These are phyloP conservation scores for Nephotettix cincticeps DNA, from an alignment of 1,140 invertebrate genomes.

Conservation along the genomic window DNA sequence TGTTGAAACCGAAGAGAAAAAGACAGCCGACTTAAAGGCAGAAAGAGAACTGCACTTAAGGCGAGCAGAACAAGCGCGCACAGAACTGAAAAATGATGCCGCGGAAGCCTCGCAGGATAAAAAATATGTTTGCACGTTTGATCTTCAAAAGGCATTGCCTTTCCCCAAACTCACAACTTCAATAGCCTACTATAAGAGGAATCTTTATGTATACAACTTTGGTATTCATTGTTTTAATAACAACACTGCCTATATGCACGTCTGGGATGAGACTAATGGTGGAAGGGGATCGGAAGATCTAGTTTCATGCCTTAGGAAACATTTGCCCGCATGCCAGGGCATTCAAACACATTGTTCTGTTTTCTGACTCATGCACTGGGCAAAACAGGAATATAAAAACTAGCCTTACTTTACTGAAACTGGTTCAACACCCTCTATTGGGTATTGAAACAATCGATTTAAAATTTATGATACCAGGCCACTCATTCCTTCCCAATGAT, in stretches of 20 bases:
- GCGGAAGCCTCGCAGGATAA: slow-evolving; percentile 30
- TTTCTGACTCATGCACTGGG: slow-evolving; percentile 31
- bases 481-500: slow-evolving; percentile 32
- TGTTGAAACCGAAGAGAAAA: slow-evolving; percentile 27
- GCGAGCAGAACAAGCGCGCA: slow-evolving; percentile 32
- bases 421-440: slow-evolving; percentile 32
- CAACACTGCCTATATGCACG: slow-evolving; percentile 37
- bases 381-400: slow-evolving; percentile 36
- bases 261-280: slow-evolving; percentile 40
- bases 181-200: slow-evolving; percentile 41
- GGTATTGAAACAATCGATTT: slow-evolving; percentile 37
- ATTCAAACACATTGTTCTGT: slow-evolving; percentile 34
- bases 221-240: slow-evolving; percentile 35
- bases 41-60: slow-evolving; percentile 37
- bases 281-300: slow-evolving; percentile 40
- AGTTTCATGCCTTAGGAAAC: slow-evolving; percentile 36
- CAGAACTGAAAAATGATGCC: slow-evolving; percentile 33
- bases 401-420: slow-evolving; percentile 34
- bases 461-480: slow-evolving; percentile 36
- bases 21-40: slow-evolving; percentile 27
- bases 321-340: slow-evolving; percentile 33
- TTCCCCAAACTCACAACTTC: slow-evolving; percentile 39
- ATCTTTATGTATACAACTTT: slow-evolving; percentile 40
- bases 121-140: slow-evolving; percentile 38
- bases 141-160: slow-evolving; percentile 40